Conservation (phyloP, 1,140 invertebrate species). For the Ptiloglossa arizonensis region DNA sequence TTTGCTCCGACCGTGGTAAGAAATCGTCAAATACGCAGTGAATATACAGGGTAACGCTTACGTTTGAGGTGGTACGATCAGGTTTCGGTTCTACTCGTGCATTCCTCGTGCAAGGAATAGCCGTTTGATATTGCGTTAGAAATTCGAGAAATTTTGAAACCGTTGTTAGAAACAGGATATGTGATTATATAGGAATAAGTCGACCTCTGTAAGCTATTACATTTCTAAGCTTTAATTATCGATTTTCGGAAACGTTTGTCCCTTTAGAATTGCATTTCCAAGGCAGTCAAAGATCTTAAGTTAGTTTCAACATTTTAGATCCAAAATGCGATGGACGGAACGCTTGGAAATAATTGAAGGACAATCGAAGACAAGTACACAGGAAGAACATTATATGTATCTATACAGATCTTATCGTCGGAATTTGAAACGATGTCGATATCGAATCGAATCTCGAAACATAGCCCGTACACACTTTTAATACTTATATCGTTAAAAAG, state of each 20-base stretch:
- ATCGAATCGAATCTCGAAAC: background rate
- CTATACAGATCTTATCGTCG: background rate
- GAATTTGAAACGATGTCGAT: constrained; percentile 20
- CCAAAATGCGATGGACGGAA: constrained; percentile 50
- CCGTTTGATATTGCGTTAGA: background rate
- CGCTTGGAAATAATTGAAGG: constrained; percentile 37
- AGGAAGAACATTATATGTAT: constrained; percentile 8
- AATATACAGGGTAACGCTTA: background rate
- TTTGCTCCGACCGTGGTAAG: no score
- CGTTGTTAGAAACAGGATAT: background rate
- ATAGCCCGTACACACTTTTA: background rate
- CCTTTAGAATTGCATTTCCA: constrained; percentile 19
- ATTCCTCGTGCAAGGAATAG: background rate
- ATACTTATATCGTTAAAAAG: background rate
- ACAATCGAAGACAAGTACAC: constrained; percentile 18
- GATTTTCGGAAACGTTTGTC: constrained; percentile 15
- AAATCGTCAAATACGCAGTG: no score
- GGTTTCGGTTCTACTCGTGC: background rate
- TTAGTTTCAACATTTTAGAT: constrained; percentile 9
- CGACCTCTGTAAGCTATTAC: no score
- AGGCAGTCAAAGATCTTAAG: constrained; percentile 26
- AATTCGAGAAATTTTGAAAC: constrained; percentile 3
- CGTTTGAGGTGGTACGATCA: background rate
- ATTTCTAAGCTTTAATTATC: background rate
- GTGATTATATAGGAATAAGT: background rate